Conservation (phyloP, 2,888 invertebrate species). For the Microctonus aethiopoides region DNA sequence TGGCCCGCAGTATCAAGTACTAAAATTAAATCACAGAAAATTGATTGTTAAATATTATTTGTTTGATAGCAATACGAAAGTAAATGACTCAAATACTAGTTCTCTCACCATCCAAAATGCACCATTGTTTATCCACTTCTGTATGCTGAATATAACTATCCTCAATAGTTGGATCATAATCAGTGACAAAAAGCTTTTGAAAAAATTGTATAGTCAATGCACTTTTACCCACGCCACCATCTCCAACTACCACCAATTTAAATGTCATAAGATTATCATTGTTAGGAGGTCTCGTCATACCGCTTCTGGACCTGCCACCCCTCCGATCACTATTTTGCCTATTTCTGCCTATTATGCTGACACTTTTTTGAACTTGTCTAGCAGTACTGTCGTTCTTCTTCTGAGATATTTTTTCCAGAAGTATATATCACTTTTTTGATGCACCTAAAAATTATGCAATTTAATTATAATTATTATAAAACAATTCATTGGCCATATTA, state of each 20-base stretch:
- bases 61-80: background rate
- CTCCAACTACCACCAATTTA: constrained; percentile 92
- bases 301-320: constrained; percentile 57
- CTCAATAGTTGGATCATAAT: constrained; percentile 96
- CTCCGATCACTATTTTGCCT: constrained; percentile 54
- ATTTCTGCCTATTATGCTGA: constrained; percentile 60
- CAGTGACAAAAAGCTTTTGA: constrained; percentile 93
- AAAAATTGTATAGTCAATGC: constrained; percentile 98
- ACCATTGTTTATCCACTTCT: constrained; percentile 93
- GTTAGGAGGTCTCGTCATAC: constrained; percentile 77
- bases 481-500: too few relatives aligned
- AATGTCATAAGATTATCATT: constrained; percentile 79
- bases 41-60: too few relatives aligned
- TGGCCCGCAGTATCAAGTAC: constrained; percentile 95
- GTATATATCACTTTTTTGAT: background rate
- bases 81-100: background rate
- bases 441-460: background rate
- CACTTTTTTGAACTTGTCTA: background rate
- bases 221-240: constrained; percentile 95
- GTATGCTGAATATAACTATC: constrained; percentile 95
- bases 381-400: background rate
- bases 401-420: background rate
- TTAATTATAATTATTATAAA: background rate
- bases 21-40: constrained; percentile 60
- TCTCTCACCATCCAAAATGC: constrained; percentile 84